Conservation (phyloP, 1,140 invertebrate species). For the Lepidostoma basale region DNA sequence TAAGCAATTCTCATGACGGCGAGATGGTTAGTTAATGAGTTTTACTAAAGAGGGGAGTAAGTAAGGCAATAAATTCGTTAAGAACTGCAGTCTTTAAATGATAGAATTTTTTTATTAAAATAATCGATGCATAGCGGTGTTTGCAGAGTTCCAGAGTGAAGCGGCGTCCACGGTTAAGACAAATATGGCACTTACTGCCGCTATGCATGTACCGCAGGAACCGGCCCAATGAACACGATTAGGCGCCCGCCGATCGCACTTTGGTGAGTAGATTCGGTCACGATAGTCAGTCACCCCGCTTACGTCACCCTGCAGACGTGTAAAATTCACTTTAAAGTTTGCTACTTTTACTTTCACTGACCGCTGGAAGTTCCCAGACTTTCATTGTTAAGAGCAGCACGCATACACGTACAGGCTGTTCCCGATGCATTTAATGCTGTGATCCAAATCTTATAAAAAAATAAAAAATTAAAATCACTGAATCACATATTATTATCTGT, state of each 20-base stretch:
- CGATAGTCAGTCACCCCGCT: conserved; percentile 16
- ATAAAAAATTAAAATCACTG: too few species aligned
- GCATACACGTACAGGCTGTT: too few species aligned
- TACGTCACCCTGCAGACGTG: conserved; percentile 7
- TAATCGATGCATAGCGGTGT: neutral
- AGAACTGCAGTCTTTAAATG: neutral
- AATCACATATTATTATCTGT: too few species aligned
- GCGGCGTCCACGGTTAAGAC: neutral
- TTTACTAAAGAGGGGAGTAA: too few species aligned
- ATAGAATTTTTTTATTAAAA: neutral
- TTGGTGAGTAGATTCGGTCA: neutral
- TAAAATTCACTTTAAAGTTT: neutral
- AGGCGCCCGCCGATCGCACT: too few species aligned
- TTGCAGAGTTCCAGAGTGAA: neutral
- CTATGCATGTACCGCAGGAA: neutral
- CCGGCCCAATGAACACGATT: neutral
- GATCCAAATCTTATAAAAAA: too few species aligned
- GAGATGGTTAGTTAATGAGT: too few species aligned
- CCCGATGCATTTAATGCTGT: too few species aligned
- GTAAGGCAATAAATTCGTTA: too few species aligned
- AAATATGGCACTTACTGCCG: neutral
- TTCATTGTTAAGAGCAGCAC: conserved; percentile 17
- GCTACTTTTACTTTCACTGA: conserved; percentile 25
- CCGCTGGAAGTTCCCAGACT: conserved; percentile 21
- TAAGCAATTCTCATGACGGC: too few species aligned